Base-by-base conservation (phyloP, 2,113 vertebrate genomes). In the Donacobius atricapilla region DNA sequence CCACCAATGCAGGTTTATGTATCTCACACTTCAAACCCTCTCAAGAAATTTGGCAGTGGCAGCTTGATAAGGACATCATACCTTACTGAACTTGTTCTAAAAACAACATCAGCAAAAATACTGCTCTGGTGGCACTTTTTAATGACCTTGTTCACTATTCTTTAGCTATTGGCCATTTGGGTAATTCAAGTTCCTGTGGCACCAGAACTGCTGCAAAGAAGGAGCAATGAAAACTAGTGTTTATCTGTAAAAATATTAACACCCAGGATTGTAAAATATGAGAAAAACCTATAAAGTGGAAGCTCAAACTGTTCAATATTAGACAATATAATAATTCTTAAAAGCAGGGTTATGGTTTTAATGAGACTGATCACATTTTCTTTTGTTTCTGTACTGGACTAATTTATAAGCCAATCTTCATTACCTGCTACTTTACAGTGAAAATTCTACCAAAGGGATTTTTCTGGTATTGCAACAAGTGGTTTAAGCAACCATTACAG, bases 21-120 rank as follows among this genome's bases (percentile, higher is more conserved):
- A 98, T 89, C 89, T 98, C 97, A 97, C 98, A 98, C 98, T 84
- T 98, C 97, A 94, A 96, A 97, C 94, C 61, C 96, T 97, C 97
- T 98, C 98, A 92, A 90, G 95, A 97, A 97, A 96, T 91, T 90
- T 95, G 96, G 95, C 94, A 95, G 93, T 92, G 94, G 87, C 94
- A 95, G 93, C 90, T 94, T 96, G 98, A 98, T 97, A 98, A 97
- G 73, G 81, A 95, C 86, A 90, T 71, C 85, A 81, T 86, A 93
- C 93, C 84, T 98, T 95, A 95, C 47, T 77, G 91, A 96, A 92
- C 85, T 93, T 95, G 95, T 98, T 98, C 97, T 98, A 98, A 98
- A 98, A 98, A 98, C 96, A 97, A 97, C 98, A 97, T 80, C 95
- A 96, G 94, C 58, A 92, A 95, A 83, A 94, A 54, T 72, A 79